These are phyloP conservation scores for Lytechinus variegatus DNA, from an alignment of 35 echinoderm and acorn worm genomes.

Conservation along the genomic window DNA sequence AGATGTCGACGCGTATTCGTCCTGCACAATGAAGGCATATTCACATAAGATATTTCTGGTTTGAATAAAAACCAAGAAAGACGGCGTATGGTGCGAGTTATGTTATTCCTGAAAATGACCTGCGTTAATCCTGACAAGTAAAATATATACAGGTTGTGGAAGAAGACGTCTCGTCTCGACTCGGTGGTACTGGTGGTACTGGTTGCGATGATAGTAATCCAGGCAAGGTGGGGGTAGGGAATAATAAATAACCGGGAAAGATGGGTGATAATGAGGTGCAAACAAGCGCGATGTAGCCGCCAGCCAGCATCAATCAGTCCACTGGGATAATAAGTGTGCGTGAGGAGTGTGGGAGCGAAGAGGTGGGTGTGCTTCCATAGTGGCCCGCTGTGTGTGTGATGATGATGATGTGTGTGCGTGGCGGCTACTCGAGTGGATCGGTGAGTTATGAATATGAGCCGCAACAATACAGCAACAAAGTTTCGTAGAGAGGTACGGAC, in stretches of 20 bases:
- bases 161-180: neutral
- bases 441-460: neutral
- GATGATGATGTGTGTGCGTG: neutral
- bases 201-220: neutral
- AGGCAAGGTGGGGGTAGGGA: neutral
- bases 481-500: neutral
- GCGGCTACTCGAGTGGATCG: neutral
- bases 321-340: neutral
- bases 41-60: neutral
- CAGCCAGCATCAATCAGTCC: neutral
- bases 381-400: neutral
- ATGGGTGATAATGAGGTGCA: conserved; percentile 1
- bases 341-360: neutral
- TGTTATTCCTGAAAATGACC: neutral
- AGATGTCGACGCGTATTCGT: neutral
- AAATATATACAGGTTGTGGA: neutral
- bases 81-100: neutral
- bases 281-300: neutral
- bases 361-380: neutral
- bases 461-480: neutral
- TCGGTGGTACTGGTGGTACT: neutral
- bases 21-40: neutral
- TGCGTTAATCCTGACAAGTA: neutral
- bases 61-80: neutral
- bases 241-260: conserved; percentile 3